These are phyloP conservation scores for Megalops atlanticus DNA, from an alignment of 2,113 vertebrate species.

Conservation along the genomic window DNA sequence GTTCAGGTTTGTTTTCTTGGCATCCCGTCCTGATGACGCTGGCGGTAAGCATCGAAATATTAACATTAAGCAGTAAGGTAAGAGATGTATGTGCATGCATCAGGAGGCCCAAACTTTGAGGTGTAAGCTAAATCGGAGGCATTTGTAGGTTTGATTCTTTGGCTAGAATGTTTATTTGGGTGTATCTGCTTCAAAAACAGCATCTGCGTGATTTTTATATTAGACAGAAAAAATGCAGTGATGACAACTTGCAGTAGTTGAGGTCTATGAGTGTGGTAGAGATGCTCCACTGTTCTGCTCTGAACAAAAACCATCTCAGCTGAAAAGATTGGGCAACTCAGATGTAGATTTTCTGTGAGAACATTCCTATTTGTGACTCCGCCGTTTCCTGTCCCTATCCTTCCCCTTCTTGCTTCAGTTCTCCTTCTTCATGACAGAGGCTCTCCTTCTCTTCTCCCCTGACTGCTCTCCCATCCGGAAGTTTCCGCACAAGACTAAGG, in stretches of 20 bases:
- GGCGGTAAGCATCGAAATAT: conserved; percentile 78
- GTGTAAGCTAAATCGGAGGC: too few relatives aligned
- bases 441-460: conserved; percentile 88
- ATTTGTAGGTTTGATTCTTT: too few relatives aligned
- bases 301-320: too few relatives aligned
- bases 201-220: too few relatives aligned
- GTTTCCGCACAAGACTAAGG: conserved; percentile 81
- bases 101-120: not conserved
- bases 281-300: too few relatives aligned
- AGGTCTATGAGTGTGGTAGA: too few relatives aligned
- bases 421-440: conserved; percentile 92
- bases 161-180: too few relatives aligned
- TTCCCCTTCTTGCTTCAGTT: conserved; percentile 70
- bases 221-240: too few relatives aligned
- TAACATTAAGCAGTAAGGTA: not conserved
- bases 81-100: not conserved
- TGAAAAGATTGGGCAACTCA: too few relatives aligned
- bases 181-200: too few relatives aligned
- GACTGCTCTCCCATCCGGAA: conserved; percentile 76
- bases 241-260: too few relatives aligned
- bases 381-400: not conserved
- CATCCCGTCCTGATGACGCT: conserved; percentile 93
- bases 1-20: conserved; percentile 92
- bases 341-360: not conserved
- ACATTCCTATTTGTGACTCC: not conserved